Evolutionary conservation across 2,113 vertebrate genomes (phyloP), one percentile per base, ranked within the genome.

Genomic region (Aspiorhynchus laticeps): DNA sequence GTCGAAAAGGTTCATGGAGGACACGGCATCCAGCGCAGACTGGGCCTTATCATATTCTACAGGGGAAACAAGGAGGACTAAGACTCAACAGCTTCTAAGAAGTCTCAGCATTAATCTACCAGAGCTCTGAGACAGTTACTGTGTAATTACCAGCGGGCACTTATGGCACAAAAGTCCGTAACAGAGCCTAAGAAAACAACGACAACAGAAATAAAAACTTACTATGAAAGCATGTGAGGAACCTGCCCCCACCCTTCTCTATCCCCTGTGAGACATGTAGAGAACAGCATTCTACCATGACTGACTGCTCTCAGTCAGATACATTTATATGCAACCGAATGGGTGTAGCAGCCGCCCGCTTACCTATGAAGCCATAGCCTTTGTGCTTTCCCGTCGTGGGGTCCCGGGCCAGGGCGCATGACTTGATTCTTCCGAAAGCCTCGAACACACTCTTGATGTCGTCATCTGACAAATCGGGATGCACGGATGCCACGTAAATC

Each of bases 381-480:
- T 98, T 97, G 95, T 99, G 98, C 84, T 98, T 97, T 75, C 98
- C 98, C 0, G 98, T 97, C 0, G 97, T 99, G 90, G 98, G 98
- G 87, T 99, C 98, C 79, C 98, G 95, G 84, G 97, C 98, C 92
- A 99, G 90, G 0, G 95, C 98, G 93, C 98, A 99, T 65, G 97
- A 98, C 89, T 99, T 99, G 87, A 99, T 99, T 94, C 98, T 97
- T 59, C 98, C 98, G 7, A 99, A 99, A 91, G 98, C 98, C 90
- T 99, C 98, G 75, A 99, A 99, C 31, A 99, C 98, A 0, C 98
- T 99, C 94, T 99, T 99, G 94, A 99, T 99, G 94, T 99, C 98
- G 0, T 99, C 98, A 0, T 99, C 98, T 0, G 98, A 99, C 7
- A 99, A 96, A 90, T 99, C 98, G 41, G 98, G 98, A 90, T 99